Conservation (phyloP, 1,140 invertebrate genomes). For the Xylocopa sonorina region DNA sequence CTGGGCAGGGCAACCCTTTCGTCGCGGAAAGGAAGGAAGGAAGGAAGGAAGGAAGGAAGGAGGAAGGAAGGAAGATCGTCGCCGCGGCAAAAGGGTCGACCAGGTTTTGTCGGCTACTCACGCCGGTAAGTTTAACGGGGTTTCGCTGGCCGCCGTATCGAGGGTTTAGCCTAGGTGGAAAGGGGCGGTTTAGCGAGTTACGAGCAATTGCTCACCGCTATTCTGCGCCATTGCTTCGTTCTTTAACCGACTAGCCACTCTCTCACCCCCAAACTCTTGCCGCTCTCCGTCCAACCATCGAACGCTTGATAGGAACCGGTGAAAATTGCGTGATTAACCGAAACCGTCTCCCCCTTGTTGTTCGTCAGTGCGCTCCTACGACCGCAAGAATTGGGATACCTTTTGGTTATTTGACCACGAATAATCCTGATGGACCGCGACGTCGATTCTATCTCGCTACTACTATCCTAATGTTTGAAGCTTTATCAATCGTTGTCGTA, state of each 20-base stretch:
- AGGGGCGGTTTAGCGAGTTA: constrained; percentile 66
- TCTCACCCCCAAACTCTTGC: constrained; percentile 47
- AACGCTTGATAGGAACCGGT: constrained; percentile 60
- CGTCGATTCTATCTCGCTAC: neutral
- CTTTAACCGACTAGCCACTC: constrained; percentile 64
- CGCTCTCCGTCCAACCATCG: constrained; percentile 24
- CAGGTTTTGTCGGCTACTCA: constrained; percentile 63
- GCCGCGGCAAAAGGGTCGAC: constrained; percentile 63
- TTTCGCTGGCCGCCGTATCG: constrained; percentile 71
- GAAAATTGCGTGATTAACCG: constrained; percentile 74
- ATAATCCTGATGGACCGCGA: constrained; percentile 52
- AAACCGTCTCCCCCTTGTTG: constrained; percentile 60
- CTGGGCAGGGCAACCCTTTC: constrained; percentile 31
- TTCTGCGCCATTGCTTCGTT: constrained; percentile 70
- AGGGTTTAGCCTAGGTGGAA: constrained; percentile 52
- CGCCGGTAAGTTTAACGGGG: constrained; percentile 66
- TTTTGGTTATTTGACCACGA: constrained; percentile 61
- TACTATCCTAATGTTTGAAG: neutral
- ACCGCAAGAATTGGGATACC: constrained; percentile 61
- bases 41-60: constrained; percentile 56
- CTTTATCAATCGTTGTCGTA: constrained; percentile 22
- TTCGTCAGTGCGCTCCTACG: constrained; percentile 69
- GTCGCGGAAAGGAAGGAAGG: constrained; percentile 36
- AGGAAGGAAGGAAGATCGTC: constrained; percentile 66
- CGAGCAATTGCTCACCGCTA: constrained; percentile 77